Base-by-base conservation (phyloP, 2,888 invertebrate species). In the Ernsta delagoae region DNA sequence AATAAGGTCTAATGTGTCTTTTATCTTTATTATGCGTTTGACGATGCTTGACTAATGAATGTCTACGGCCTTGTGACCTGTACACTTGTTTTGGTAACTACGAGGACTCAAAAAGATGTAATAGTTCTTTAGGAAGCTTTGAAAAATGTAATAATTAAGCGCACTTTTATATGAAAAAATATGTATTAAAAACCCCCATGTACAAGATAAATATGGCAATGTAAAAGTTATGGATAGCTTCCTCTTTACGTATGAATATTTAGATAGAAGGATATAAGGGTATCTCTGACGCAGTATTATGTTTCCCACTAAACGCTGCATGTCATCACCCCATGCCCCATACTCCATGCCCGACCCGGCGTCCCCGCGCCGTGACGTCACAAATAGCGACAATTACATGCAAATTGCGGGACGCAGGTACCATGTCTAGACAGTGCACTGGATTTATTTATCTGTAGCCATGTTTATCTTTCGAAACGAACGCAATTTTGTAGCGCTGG, bases 301-400 rank as follows among this genome's bases (percentile, higher is more conserved):
- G 45, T 45, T 45, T 45, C n/a, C 11, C n/a, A 45, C 48, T 12
- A 48, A 48, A 12, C 48, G 5, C 48, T 48, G 1, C 12, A 5
- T 48, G 48, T 48, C 48, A 12, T 45, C 45, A 45, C 48, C 48
- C n/a, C n/a, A n/a, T n/a, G n/a, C n/a, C n/a, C n/a, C n/a, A n/a
- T n/a, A n/a, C n/a, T n/a, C 48, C 48, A 45, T 45, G 45, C n/a
- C 41, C n/a, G 8, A 39, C 59, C 59, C 59, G 16, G 59, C 59
- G n/a, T 48, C 50, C 50, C 50, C 45, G 0, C 48, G 50, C 50
- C 16, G 50, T 61, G 61, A 61, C 50, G 61, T 61, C 61, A 61
- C 12, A 48, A 43, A 43, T 45, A 43, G 50, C 61, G 50, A 61
- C 61, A 61, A 36, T 61, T 61, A 61, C 8, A 61, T 61, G 61